Evolutionary conservation across 2,888 invertebrate genomes (phyloP), one percentile per base, ranked within the genome.

Genomic region (Xylota sylvarum): DNA sequence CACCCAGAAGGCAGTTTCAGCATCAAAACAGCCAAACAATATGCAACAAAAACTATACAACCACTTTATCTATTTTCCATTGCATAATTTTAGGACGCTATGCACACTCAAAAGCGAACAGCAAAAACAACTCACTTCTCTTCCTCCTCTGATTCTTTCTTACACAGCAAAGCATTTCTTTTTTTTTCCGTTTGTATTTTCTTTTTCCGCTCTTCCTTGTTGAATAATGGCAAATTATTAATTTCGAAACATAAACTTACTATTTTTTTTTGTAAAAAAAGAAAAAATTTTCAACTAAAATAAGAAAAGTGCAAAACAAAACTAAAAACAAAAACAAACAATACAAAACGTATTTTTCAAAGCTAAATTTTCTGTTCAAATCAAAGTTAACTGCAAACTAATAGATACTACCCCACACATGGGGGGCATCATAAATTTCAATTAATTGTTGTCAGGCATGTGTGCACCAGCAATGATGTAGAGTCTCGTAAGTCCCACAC

Each of bases 401-500:
- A 46, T 17, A 58, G 27, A 48, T 37, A 10, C 50, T 5, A 35
- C 55, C 50, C 48, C 50, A 50, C 60, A 27, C 6, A 30, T 23
- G 14, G 2, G 9, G 9, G 10, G 30, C 50, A 48, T 19, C 69
- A 74, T 85, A 74, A 80, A 80, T 85, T 70, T 50, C 65, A 65
- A 65, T 74, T 69, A 70, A 67, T 72, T 77, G 50, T 70, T 64
- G 17, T 12, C 50, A 46, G 23, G n/a, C 73, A 12, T 43, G 48
- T 37, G 62, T 48, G 14, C 76, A 64, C 43, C 46, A n/a, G 46
- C 74, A 65, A n/a, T n/a, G n/a, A n/a, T n/a, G n/a, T n/a, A n/a
- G n/a, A n/a, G 2, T 23, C 23, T 40, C 4, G 43, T n/a, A n/a
- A 82, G n/a, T 17, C 70, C 82, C 70, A 82, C 82, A 77, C 82